phyloP scores from a whole-genome alignment of 2,888 invertebrate genomes.

The Clunio marinus region DNA sequence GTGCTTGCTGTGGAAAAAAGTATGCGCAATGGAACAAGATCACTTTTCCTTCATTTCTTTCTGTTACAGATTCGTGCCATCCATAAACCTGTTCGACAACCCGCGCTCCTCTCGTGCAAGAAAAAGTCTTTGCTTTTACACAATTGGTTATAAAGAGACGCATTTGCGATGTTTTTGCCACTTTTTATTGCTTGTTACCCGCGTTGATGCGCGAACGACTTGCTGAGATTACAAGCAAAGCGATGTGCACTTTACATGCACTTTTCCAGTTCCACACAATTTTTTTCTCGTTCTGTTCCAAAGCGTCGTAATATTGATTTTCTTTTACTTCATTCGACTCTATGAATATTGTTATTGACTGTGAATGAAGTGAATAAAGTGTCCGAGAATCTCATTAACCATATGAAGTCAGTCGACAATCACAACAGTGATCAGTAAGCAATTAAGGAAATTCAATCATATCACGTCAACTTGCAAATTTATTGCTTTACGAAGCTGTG shows the following conservation, averaged over 20 bases:
- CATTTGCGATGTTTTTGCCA: conserved; percentile 29
- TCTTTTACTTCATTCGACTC: too few relatives aligned
- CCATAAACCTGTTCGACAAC: conserved; percentile 22
- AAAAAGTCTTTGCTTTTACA: not conserved
- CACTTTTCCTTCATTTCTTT: not conserved
- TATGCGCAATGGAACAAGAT: not conserved
- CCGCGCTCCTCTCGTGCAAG: not conserved
- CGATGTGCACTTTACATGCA: conserved; percentile 11
- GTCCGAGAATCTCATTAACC: not conserved
- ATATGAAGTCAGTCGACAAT: conserved; percentile 5
- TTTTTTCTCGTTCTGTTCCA: not conserved
- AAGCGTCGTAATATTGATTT: not conserved
- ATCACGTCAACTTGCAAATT: not conserved
- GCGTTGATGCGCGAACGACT: not conserved
- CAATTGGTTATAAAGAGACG: conserved; percentile 20
- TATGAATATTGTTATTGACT: conserved; percentile 1
- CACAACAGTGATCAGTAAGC: not conserved
- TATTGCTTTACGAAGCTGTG: too few relatives aligned
- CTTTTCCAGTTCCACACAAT: not conserved
- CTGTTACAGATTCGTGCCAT: not conserved
- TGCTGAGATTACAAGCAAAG: not conserved
- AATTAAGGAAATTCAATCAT: not conserved
- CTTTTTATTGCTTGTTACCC: conserved; percentile 13
- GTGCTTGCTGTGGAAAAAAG: not conserved
- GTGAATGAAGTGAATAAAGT: not conserved